Base-by-base conservation (phyloP, 2,888 invertebrate species). In the Lysandra bellargus region DNA sequence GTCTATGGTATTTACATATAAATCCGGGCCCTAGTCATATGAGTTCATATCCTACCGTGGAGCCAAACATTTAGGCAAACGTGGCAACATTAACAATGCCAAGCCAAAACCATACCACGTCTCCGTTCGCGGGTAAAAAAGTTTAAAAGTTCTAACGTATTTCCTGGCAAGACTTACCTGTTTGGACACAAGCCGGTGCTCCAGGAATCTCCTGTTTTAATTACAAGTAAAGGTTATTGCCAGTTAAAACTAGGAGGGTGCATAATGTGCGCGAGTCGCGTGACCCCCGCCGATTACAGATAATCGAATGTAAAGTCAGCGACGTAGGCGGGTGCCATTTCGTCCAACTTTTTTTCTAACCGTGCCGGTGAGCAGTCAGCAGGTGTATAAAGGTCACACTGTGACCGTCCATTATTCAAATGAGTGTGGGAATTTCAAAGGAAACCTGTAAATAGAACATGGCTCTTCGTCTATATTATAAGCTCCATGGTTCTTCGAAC, bases 241-340 rank as follows among this genome's bases (percentile, higher is more conserved):
- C 81, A 83, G 82, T 83, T 82, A 83, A 82, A 82, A 80, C 78
- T 75, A 78, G 78, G 79, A 82, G 85, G 85, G 84, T 85, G 85
- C 84, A 85, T 85, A 84, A 84, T 84, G 83, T 82, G 84, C 80
- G 79, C 82, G 76, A 44, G 33, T 82, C 77, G 82, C 83, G 84
- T 84, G 82, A 84, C 83, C 81, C 57, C 74, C 76, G 75, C 79
- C 83, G 82, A 82, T 82, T 81, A 82, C 79, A 81, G 80, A 81
- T 82, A 79, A 80, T 79, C 69, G 53, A 80, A 74, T 82, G 79
- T 80, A 79, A 40, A 78, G 78, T 81, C 79, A 81, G 78, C 80
- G 80, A 81, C 73, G 78, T 78, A 82, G 82, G 79, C 82, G 83
- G 82, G 81, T 84, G 83, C 82, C 82, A 84, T 84, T 84, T 83